Conservation (phyloP, 2,113 vertebrate genomes). For the Struthio camelus region DNA sequence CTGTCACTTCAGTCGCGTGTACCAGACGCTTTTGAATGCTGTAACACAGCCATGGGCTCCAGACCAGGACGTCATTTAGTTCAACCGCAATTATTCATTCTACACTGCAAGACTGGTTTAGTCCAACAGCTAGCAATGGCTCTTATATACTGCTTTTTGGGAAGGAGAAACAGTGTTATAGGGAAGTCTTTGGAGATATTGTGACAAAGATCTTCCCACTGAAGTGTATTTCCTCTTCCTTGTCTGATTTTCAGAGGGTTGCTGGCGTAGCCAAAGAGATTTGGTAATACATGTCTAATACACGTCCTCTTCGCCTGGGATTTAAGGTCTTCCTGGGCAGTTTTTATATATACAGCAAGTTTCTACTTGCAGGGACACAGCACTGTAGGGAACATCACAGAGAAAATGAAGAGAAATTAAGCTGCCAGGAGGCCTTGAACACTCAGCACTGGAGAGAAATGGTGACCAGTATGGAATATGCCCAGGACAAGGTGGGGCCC, state of each 20-base stretch:
- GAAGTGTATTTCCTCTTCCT: background rate
- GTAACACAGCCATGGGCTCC: background rate
- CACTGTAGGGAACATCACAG: background rate
- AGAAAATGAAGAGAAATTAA: background rate
- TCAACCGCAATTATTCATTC: background rate
- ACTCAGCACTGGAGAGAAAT: background rate
- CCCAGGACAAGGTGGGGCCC: background rate
- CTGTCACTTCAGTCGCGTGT: background rate
- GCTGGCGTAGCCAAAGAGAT: background rate
- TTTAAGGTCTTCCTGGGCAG: background rate
- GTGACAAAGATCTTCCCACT: background rate
- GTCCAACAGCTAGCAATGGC: background rate
- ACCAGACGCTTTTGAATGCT: background rate
- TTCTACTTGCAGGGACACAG: background rate
- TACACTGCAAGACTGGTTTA: background rate
- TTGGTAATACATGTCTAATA: background rate
- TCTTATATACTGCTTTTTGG: background rate
- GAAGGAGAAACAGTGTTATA: background rate
- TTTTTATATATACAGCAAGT: background rate
- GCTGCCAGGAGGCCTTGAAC: background rate
- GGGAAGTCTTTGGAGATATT: background rate
- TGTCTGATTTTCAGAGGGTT: background rate
- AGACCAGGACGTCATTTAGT: background rate
- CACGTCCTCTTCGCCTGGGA: background rate
- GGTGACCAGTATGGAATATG: background rate